Conservation (phyloP, 2,797 vertebrate genomes). For the Sternotherus odoratus region DNA sequence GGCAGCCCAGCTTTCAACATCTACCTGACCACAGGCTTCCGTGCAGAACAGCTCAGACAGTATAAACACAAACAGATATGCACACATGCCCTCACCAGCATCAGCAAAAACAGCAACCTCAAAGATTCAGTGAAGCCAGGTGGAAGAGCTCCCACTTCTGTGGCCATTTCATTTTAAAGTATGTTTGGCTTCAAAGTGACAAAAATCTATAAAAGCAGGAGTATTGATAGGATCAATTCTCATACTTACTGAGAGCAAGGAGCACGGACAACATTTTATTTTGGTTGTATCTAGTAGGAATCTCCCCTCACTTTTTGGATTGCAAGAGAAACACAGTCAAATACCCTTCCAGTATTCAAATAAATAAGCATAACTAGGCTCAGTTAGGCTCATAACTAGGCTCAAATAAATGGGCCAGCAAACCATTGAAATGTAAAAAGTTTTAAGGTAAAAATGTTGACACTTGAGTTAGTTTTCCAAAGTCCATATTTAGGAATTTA, state of each 20-base stretch:
- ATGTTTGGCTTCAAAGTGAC: slow-evolving; percentile 1
- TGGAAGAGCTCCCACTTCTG: neutral
- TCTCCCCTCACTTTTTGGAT: neutral
- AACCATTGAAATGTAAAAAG: accelerated
- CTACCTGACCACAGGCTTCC: neutral
- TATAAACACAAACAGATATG: neutral
- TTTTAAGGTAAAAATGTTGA: neutral
- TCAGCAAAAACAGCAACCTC: slow-evolving; percentile 27
- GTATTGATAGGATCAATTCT: neutral
- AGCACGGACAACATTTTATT: neutral
- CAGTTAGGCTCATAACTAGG: neutral
- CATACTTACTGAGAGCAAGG: neutral
- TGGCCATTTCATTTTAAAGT: neutral
- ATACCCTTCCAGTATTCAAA: slow-evolving; percentile 1
- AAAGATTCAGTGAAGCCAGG: neutral
- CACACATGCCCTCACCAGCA: neutral
- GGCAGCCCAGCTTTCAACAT: neutral
- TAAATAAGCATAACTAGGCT: neutral
- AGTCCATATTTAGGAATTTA: accelerated
- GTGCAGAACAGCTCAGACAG: neutral
- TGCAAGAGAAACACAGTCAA: slow-evolving; percentile 11
- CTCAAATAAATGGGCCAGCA: neutral
- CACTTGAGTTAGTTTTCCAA: neutral
- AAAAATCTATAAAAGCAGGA: neutral
- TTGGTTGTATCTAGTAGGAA: neutral